These are phyloP conservation scores for Trichonephila clavipes DNA, from an alignment of 1,140 invertebrate species.

Conservation along the genomic window DNA sequence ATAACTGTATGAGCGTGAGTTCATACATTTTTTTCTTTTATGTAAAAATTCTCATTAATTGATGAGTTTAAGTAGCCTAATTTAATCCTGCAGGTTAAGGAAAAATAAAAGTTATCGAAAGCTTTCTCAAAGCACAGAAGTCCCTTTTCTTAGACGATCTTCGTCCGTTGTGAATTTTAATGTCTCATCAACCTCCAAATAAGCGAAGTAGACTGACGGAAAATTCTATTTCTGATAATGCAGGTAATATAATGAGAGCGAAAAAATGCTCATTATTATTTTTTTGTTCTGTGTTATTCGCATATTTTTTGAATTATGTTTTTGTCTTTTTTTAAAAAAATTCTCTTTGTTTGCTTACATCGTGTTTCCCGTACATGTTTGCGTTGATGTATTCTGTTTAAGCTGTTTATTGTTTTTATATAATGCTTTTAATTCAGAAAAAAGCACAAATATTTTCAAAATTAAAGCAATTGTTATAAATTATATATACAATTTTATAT, in stretches of 20 bases:
- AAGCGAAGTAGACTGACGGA: conserved; percentile 95
- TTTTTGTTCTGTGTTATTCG: neutral
- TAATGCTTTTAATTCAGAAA: neutral
- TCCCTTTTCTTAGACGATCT: no score
- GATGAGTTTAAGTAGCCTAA: no score
- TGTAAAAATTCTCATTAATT: no score
- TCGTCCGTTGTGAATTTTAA: no score
- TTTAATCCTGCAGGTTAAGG: no score
- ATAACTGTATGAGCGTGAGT: no score
- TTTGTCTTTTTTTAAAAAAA: neutral
- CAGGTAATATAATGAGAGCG: conserved; percentile 84
- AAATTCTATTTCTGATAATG: conserved; percentile 89
- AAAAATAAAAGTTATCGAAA: no score
- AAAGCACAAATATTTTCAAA: no score
- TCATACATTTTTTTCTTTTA: no score
- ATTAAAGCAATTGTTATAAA: no score
- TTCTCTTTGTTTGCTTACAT: conserved; percentile 46
- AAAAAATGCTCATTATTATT: neutral
- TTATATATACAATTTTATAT: no score
- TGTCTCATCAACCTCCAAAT: conserved; percentile 93
- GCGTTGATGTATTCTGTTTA: neutral
- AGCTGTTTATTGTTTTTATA: neutral
- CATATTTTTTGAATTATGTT: neutral
- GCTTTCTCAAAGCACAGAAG: no score
- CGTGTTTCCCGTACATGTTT: neutral